phyloP scores from a whole-genome alignment of 2,797 vertebrate species.

The Pagetopsis macropterus region DNA sequence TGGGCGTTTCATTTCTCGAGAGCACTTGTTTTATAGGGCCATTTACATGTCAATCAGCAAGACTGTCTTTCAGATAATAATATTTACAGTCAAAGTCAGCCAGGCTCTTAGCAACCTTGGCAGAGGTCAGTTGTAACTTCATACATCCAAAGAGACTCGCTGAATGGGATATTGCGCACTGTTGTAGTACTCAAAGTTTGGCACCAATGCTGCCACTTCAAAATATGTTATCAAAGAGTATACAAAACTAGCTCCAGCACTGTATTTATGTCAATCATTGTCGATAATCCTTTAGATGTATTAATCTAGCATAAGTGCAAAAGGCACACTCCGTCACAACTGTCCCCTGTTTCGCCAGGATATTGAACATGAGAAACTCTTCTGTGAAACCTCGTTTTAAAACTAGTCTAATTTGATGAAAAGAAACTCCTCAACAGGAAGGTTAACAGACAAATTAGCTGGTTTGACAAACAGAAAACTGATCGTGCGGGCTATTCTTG shows the following conservation, averaged over 20 bases:
- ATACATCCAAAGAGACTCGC: conserved; percentile 66
- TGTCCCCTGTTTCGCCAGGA: conserved; percentile 69
- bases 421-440: conserved; percentile 56
- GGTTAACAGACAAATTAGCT: conserved; percentile 70
- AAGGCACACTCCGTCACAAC: conserved; percentile 82
- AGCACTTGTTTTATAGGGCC: conserved; percentile 49
- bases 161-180: conserved; percentile 68
- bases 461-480: conserved; percentile 68
- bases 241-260: conserved; percentile 69
- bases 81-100: conserved; percentile 74
- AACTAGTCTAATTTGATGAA: conserved; percentile 41
- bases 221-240: conserved; percentile 77
- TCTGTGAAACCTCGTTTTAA: conserved; percentile 67
- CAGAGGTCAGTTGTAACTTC: conserved; percentile 73
- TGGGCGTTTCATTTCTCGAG: conserved; percentile 44
- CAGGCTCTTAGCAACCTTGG: conserved; percentile 62
- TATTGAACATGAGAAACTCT: conserved; percentile 63
- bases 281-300: conserved; percentile 80
- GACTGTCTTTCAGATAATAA: conserved; percentile 65
- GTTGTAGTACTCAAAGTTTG: conserved; percentile 70
- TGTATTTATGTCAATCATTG: conserved; percentile 77
- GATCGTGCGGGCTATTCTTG: conserved; percentile 59
- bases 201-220: conserved; percentile 74
- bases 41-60: conserved; percentile 63
- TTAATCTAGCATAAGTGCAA: conserved; percentile 80